Percentiles rank a stretch among this genome's conserved stretches.
These are phyloP conservation scores for Halcyon smyrnensis DNA, from an alignment of 2,797 vertebrate species.

Conservation along the genomic window DNA sequence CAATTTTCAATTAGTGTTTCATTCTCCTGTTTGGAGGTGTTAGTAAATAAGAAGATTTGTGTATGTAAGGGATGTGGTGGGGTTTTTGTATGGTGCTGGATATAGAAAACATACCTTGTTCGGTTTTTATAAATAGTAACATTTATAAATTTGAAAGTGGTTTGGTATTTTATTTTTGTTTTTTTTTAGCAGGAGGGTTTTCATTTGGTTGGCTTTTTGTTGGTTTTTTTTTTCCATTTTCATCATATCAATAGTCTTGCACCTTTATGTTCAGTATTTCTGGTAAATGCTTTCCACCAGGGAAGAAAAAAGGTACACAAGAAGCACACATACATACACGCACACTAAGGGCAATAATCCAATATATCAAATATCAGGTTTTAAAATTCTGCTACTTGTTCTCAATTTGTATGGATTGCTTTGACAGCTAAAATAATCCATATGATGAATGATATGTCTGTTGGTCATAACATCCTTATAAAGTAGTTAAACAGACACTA, in stretches of 20 bases:
- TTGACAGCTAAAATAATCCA: not conserved
- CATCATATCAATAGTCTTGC: not conserved
- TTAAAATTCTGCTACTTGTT: not conserved
- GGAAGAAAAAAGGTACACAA: not conserved
- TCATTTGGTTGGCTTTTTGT: too few species aligned
- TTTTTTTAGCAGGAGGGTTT: rapidly evolving
- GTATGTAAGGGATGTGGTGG: not conserved
- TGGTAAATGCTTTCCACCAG: not conserved
- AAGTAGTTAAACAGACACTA: not conserved
- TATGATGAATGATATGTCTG: not conserved
- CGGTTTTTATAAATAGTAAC: not conserved
- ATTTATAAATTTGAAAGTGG: not conserved
- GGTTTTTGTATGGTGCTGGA: not conserved
- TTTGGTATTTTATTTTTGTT: not conserved
- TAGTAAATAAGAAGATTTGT: not conserved
- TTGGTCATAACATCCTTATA: not conserved
- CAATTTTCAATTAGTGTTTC: not conserved
- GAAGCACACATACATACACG: too few species aligned
- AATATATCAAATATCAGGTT: not conserved
- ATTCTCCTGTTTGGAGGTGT: not conserved
- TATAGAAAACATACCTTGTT: not conserved
- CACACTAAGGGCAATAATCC: not conserved
- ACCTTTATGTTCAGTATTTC: not conserved
- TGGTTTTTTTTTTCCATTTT: not conserved
- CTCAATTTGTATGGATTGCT: not conserved